Evolutionary conservation across 2,113 vertebrate genomes (phyloP).

Genomic region (Megaceryle maxima): DNA sequence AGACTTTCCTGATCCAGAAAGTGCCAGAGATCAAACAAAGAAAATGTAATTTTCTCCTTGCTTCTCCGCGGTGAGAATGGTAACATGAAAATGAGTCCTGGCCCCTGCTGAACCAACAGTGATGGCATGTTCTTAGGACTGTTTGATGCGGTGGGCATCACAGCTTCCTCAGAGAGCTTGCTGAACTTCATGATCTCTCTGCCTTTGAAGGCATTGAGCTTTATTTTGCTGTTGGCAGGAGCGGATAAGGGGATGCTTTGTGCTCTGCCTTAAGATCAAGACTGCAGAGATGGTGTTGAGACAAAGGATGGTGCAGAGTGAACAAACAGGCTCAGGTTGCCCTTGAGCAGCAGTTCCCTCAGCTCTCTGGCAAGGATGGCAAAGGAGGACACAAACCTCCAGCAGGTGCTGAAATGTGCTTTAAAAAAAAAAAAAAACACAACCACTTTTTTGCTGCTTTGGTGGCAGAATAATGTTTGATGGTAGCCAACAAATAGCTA

Average conservation of each 20-base stretch:
- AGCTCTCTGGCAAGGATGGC: not conserved
- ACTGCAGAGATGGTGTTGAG: not conserved
- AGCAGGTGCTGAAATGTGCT: fast-evolving
- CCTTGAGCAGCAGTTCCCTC: not conserved
- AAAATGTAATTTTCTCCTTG: not conserved
- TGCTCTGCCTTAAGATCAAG: not conserved
- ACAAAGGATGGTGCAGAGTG: not conserved
- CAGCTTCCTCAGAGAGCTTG: not conserved
- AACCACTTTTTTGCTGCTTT: not conserved
- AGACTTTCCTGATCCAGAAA: not conserved
- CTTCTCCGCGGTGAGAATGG: not conserved
- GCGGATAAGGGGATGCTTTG: not conserved
- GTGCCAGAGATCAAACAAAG: not conserved
- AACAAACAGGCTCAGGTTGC: not conserved
- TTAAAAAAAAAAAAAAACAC: fast-evolving
- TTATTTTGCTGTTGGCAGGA: not conserved
- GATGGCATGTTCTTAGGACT: not conserved
- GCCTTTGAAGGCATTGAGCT: not conserved
- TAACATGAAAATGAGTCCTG: not conserved
- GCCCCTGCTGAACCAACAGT: not conserved
- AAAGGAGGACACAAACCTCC: not conserved
- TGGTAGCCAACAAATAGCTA: not conserved
- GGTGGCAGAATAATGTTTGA: not conserved
- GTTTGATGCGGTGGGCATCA: not conserved
- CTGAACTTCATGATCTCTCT: not conserved